Percentiles rank a stretch among this genome's conserved stretches.
Conservation (phyloP, 2,888 invertebrate species). For the Monoplex corrugatus region DNA sequence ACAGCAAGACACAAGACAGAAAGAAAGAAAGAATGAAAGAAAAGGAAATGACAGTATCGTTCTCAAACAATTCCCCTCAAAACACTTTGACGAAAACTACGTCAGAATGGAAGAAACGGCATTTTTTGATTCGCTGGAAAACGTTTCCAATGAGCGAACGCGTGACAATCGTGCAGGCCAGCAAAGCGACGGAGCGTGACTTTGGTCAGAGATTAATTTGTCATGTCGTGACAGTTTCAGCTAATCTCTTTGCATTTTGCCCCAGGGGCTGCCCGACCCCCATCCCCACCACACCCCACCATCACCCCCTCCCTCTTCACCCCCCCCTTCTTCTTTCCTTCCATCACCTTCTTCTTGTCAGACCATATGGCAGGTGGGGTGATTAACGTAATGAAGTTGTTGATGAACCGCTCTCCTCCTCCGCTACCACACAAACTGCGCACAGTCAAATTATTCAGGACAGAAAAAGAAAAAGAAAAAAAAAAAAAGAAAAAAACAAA, state of each 20-base stretch:
- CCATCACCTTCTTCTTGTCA: not conserved
- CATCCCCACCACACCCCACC: not conserved
- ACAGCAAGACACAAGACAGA: not conserved
- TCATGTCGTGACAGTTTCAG: conserved; percentile 24
- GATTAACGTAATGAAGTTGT: not conserved
- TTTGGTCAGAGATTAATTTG: conserved; percentile 33
- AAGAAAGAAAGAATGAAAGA: not conserved
- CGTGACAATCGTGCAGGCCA: conserved; percentile 4
- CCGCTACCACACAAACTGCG: too few species aligned
- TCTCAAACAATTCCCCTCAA: not conserved
- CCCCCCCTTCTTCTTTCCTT: too few species aligned
- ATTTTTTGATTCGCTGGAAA: not conserved
- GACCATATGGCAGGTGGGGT: conserved; percentile 28
- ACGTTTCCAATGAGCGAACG: conserved; percentile 28
- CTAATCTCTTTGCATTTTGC: conserved; percentile 7
- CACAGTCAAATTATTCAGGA: too few species aligned
- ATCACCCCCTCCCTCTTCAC: too few species aligned
- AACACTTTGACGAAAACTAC: conserved; percentile 4
- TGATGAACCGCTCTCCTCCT: too few species aligned
- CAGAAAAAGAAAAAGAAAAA: too few species aligned
- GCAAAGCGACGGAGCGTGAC: conserved; percentile 30
- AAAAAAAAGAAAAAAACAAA: too few species aligned
- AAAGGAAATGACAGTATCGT: not conserved
- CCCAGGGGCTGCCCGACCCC: not conserved
- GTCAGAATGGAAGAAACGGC: not conserved